These are phyloP conservation scores for Tortricodes alternella DNA, from an alignment of 2,888 invertebrate species.

Conservation along the genomic window DNA sequence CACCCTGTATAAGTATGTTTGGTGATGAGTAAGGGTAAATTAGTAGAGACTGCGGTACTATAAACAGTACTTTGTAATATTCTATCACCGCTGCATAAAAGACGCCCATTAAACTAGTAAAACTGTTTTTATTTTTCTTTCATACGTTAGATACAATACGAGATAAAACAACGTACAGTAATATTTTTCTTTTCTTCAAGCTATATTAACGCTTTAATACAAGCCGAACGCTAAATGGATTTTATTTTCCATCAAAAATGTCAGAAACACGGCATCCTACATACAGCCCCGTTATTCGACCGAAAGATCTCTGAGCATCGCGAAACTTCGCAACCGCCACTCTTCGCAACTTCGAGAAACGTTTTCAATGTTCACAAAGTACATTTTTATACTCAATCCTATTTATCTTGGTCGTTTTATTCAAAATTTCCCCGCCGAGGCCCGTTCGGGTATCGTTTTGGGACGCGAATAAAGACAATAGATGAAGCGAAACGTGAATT, in stretches of 20 bases:
- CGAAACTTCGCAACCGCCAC: conserved; percentile 58
- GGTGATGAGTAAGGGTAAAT: too few species aligned
- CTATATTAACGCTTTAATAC: too few species aligned
- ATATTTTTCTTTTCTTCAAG: too few species aligned
- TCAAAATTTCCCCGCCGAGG: conserved; percentile 46
- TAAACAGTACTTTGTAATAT: too few species aligned
- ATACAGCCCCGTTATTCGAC: background rate
- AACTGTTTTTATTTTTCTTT: too few species aligned
- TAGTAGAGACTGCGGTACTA: too few species aligned
- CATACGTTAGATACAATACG: too few species aligned
- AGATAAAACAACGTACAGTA: too few species aligned
- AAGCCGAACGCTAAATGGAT: background rate
- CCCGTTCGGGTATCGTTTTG: conserved; percentile 10
- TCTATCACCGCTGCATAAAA: too few species aligned
- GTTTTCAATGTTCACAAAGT: conserved; percentile 59
- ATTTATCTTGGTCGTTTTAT: conserved; percentile 50
- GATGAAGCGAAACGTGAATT: conserved; percentile 25
- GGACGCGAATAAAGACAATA: conserved; percentile 25
- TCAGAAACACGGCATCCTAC: background rate
- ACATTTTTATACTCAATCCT: conserved; percentile 50
- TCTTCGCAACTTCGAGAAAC: conserved; percentile 58
- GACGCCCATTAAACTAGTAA: too few species aligned
- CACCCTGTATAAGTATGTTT: too few species aligned
- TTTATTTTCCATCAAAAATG: background rate
- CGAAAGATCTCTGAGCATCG: conserved; percentile 44